A percentile compares a stretch with the other conserved stretches of the same genome.
Conservation (phyloP, 2,113 vertebrate species). For the Paradoxurus hermaphroditus region DNA sequence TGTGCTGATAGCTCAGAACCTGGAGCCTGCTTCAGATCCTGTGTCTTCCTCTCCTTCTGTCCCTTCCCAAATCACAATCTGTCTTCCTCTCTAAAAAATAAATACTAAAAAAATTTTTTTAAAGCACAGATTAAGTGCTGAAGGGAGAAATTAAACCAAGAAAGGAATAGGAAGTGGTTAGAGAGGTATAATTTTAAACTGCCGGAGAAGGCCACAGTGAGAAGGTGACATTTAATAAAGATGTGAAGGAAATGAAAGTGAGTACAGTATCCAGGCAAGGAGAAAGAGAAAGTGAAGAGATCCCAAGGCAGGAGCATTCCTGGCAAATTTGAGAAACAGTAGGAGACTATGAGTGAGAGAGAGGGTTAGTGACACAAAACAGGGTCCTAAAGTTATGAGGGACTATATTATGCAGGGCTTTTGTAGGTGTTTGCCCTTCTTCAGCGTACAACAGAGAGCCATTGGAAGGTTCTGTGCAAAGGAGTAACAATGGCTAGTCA, state of each 20-base stretch:
- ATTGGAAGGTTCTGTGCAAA: fast-evolving
- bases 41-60: no score
- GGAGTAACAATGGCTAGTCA: no score
- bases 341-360: background rate
- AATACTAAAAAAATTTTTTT: no score
- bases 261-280: background rate
- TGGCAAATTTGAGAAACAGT: background rate
- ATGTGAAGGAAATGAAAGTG: background rate
- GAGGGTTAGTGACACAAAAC: background rate
- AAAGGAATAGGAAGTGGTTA: background rate
- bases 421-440: background rate
- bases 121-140: background rate
- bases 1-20: no score
- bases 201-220: background rate
- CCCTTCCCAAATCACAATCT: no score
- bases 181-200: background rate
- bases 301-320: background rate
- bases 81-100: no score
- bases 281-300: background rate
- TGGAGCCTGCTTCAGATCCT: no score
- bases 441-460: background rate
- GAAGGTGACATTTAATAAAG: background rate
- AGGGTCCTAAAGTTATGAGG: background rate
- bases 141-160: background rate
- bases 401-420: background rate